These are phyloP conservation scores for Ceratosolen fusciceps DNA, from an alignment of 1,140 invertebrate species.

Conservation along the genomic window DNA sequence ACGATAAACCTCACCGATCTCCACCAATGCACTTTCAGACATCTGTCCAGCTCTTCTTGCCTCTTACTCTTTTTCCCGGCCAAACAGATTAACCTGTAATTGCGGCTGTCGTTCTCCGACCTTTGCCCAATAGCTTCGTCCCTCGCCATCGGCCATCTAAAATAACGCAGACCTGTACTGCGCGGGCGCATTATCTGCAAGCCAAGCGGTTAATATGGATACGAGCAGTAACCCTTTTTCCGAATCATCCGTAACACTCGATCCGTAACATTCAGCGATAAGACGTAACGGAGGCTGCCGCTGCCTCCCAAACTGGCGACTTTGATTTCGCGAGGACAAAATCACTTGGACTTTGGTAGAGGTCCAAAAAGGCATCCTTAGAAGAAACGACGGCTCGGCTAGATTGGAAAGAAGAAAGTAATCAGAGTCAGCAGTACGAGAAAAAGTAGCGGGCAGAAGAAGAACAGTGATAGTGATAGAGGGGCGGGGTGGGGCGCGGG, in stretches of 20 bases:
- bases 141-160: not conserved
- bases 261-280: constrained; percentile 9
- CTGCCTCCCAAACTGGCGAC: constrained; percentile 1
- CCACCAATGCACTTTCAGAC: not conserved
- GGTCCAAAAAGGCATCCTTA: constrained; percentile 10
- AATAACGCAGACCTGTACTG: no score
- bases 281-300: not conserved
- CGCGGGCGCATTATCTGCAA: no score
- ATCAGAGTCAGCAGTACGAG: constrained; percentile 44
- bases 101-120: no score
- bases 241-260: constrained; percentile 18
- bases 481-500: no score
- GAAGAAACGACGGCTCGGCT: not conserved
- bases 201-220: no score
- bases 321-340: constrained; percentile 32
- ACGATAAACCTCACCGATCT: not conserved
- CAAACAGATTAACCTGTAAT: not conserved
- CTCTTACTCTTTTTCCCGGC: not conserved
- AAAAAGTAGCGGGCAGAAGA: not conserved
- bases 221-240: not conserved
- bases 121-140: not conserved
- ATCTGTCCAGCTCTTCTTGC: not conserved
- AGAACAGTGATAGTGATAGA: no score
- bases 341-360: constrained; percentile 33
- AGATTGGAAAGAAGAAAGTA: constrained; percentile 22